Evolutionary conservation across 2,113 vertebrate genomes (phyloP), one percentile per base, ranked within the genome.

Genomic region (Cisticola juncidis): DNA sequence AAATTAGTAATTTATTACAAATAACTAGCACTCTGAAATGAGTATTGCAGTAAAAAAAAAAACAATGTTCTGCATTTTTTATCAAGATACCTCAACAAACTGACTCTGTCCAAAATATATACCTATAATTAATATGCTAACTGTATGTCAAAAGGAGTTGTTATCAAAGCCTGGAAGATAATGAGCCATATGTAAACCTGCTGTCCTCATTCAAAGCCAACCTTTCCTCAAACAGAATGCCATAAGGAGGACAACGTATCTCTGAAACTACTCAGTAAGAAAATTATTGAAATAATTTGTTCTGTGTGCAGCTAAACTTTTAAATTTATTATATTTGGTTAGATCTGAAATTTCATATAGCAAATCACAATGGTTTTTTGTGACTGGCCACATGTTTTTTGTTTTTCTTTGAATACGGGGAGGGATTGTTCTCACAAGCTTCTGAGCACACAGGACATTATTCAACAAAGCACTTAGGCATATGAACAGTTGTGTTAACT

Each of bases 381-480:
- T 62, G 58, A 84, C 36, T 68, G 60, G 48, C 35, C 65, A 61
- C 42, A 45, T 15, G 24, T 0, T 16, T 77, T 92, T 60, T 57
- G 50, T 19, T 80, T 88, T 84, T 54, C 31, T 80, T 70, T 88
- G 82, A 54, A 54, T 54, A 36, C 3, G n/a, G 24, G 7, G 12
- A 0, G 1, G 12, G 8, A 18, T 38, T 77, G 60, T 80, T 72
- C 54, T 57, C 73, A 62, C 54, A 80, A 82, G 45, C 13, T 85
- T 62, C 62, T 82, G 58, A 90, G 87, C 21, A 50, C 14, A 36
- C 21, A 31, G 94, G 74, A 62, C 58, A 38, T 66, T 77, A 83
- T 77, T 91, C 89, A 95, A 82, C 42, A 88, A 83, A 82, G 81
- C 71, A 88, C 85, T 91, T 82, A 62, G 66, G 47, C 62, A 66